Conservation (phyloP, 2,113 vertebrate species). For the Hydropotes inermis region DNA sequence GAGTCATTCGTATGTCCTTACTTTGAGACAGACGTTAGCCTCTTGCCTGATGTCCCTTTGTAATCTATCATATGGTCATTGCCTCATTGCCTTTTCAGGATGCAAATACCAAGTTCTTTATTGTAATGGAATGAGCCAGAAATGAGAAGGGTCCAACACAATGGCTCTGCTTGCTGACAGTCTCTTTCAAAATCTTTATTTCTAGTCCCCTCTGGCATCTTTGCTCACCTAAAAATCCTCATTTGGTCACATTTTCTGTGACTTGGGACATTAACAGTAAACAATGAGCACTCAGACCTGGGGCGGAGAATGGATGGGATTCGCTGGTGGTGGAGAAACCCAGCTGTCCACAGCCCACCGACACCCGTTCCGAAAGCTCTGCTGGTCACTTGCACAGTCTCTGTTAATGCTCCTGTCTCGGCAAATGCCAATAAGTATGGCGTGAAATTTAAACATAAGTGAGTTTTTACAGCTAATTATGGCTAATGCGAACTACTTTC, state of each 20-base stretch:
- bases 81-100: not conserved
- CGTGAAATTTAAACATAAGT: constrained; percentile 34
- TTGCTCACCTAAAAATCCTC: not conserved
- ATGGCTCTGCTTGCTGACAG: not conserved
- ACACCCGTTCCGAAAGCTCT: not conserved
- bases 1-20: too few species aligned
- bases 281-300: not conserved
- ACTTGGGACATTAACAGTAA: not conserved
- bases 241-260: not conserved
- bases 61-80: not conserved
- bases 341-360: fast-evolving
- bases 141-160: not conserved
- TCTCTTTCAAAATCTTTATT: not conserved
- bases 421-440: not conserved
- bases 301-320: not conserved
- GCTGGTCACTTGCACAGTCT: not conserved
- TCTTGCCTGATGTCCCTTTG: not conserved
- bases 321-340: not conserved
- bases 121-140: not conserved
- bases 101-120: not conserved
- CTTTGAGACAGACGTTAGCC: not conserved
- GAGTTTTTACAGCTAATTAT: constrained; percentile 34
- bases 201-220: not conserved
- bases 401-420: not conserved
- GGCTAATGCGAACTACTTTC: constrained; percentile 6